Evolutionary conservation across 2,113 vertebrate species (phyloP), one percentile per base, ranked within the genome.

Genomic region (Cepphus grylle): DNA sequence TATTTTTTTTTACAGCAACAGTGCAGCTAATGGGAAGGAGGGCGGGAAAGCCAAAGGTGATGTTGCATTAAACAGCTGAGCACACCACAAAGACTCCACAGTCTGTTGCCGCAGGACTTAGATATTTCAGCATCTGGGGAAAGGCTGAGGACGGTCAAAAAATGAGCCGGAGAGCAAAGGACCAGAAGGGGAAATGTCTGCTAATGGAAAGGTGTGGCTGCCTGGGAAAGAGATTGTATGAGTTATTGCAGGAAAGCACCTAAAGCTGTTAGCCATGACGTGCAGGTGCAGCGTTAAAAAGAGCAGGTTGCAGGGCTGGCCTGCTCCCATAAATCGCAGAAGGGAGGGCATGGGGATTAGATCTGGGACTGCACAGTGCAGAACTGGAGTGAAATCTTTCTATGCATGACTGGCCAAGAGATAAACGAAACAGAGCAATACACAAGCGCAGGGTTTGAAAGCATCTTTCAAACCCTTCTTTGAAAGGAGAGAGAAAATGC

Each of bases 231-330:
- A 82, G 62, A 91, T 94, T 61, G 58, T 27, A 2, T 38, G 92
- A 96, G 73, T 94, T 92, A 89, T 67, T 89, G 92, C 88, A 88
- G 79, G 82, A 95, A 92, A 92, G 76, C 65, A 86, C 58, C 86
- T 79, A 84, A 87, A 86, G 80, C 80, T 70, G 78, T 79, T 76
- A 63, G 42, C 67, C 43, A 3, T 15, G 67, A 86, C 27, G 15
- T 92, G 95, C 96, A 97, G 93, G 93, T 82, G 88, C 83, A 82
- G 59, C 3, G 1, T 34, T 81, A 82, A 80, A 96, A 88, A 53
- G 21, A 86, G 62, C 45, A 87, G 62, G 49, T 22, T 65, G 34
- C 65, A 61, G 32, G 43, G 32, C 38, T 88, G 93, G 26, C 8
- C 59, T 88, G 18, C 53, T 87, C 50, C 65, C 32, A 80, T 91